Percentiles rank a stretch among this genome's conserved stretches.
phyloP scores from a whole-genome alignment of 2,888 invertebrate genomes.

The Microctonus aethiopoides region DNA sequence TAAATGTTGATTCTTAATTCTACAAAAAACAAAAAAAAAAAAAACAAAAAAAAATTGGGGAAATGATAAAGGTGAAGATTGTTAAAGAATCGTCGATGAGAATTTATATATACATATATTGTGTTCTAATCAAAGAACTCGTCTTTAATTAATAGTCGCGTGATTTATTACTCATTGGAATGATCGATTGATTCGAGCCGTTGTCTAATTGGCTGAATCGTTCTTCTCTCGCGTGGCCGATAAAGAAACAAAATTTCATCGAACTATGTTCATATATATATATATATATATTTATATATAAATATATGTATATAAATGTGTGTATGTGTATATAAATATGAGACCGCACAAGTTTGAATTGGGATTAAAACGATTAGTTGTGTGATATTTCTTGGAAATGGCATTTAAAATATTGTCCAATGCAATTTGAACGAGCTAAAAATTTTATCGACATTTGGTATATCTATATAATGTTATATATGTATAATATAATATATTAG shows the following conservation, averaged over 20 bases:
- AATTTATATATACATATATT: background rate
- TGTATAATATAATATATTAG: background rate
- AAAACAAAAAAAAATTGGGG: background rate
- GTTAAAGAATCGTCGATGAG: slow-evolving; percentile 22
- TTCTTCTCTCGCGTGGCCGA: background rate
- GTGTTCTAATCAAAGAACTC: background rate
- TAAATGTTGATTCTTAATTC: slow-evolving; percentile 19
- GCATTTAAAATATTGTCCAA: background rate
- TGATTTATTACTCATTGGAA: slow-evolving; percentile 21
- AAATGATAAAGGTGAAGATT: slow-evolving; percentile 17
- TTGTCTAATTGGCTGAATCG: slow-evolving; percentile 6
- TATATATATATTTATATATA: background rate
- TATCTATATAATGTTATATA: background rate
- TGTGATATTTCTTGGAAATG: background rate
- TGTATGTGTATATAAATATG: background rate
- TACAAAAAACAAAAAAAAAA: too few relatives aligned
- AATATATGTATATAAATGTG: too few relatives aligned
- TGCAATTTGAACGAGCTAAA: background rate
- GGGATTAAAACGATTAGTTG: background rate
- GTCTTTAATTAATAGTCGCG: slow-evolving; percentile 26
- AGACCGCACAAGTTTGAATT: background rate
- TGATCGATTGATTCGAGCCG: slow-evolving; percentile 19
- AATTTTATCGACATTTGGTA: background rate
- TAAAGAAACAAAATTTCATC: slow-evolving; percentile 4
- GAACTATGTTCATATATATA: background rate